Conservation (phyloP, 2,797 vertebrate genomes). For the Garrulus glandarius region DNA sequence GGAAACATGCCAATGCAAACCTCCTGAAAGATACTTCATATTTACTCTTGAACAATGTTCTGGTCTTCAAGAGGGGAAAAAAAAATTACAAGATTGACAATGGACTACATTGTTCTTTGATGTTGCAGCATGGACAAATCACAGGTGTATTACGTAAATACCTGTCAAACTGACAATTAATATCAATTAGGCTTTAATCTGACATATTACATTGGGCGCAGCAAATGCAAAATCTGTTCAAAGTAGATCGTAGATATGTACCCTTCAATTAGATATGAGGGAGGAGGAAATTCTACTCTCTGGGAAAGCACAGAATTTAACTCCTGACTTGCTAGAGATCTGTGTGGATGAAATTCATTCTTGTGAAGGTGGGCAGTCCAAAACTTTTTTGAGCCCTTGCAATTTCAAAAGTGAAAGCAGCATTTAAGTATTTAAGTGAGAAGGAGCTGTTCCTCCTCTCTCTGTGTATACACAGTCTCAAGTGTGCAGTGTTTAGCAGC, state of each 20-base stretch:
- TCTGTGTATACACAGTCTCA: background rate
- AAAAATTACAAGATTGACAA: slow-evolving; percentile 61
- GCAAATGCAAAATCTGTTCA: slow-evolving; percentile 27
- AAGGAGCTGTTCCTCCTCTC: background rate
- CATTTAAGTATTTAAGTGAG: background rate
- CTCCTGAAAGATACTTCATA: slow-evolving; percentile 55
- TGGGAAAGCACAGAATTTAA: slow-evolving; percentile 27
- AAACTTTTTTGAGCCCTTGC: background rate
- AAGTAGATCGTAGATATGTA: slow-evolving; percentile 19
- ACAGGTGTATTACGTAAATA: slow-evolving; percentile 27
- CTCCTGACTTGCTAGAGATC: slow-evolving; percentile 6
- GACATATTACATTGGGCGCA: slow-evolving; percentile 46
- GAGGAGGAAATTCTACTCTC: slow-evolving; percentile 42
- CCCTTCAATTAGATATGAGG: slow-evolving; percentile 39
- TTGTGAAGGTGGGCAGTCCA: background rate
- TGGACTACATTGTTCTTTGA: slow-evolving; percentile 73
- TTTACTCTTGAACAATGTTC: slow-evolving; percentile 75
- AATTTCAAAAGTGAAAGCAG: background rate
- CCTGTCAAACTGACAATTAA: slow-evolving; percentile 65
- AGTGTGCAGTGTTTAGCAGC: background rate
- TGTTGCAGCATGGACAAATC: slow-evolving; percentile 40
- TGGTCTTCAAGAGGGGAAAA: slow-evolving; percentile 60
- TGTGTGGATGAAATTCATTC: background rate
- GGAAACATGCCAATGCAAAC: slow-evolving; percentile 67
- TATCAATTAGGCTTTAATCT: slow-evolving; percentile 60